Percentiles rank a stretch among this genome's conserved stretches.
phyloP scores from a whole-genome alignment of 2,113 vertebrate species.

The Psophia crepitans region DNA sequence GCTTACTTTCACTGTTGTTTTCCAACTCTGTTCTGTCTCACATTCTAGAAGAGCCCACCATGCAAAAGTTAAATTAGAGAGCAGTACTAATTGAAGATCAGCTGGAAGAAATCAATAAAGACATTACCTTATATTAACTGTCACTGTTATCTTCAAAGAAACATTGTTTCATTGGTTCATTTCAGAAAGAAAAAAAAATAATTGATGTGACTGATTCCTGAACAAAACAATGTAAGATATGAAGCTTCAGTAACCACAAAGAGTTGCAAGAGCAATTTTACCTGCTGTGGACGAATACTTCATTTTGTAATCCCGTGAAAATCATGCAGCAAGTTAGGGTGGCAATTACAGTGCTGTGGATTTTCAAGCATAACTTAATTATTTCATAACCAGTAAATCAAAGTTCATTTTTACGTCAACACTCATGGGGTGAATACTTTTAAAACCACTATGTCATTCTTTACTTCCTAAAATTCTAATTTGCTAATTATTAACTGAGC shows the following conservation, averaged over 20 bases:
- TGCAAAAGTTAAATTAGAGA: background rate
- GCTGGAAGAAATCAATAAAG: background rate
- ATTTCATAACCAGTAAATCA: background rate
- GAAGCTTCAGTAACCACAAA: background rate
- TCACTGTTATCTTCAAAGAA: background rate
- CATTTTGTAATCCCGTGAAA: background rate
- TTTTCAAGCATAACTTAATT: background rate
- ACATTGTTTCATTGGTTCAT: background rate
- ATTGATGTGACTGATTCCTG: background rate
- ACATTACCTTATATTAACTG: background rate
- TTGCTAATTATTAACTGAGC: background rate
- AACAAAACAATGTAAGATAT: background rate
- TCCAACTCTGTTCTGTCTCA: background rate
- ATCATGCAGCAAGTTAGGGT: background rate
- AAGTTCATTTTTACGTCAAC: background rate
- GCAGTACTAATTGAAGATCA: conserved; percentile 3
- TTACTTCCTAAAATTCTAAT: background rate
- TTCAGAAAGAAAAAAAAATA: background rate
- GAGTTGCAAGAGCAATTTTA: background rate
- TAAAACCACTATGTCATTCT: background rate
- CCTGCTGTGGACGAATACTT: background rate
- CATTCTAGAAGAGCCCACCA: background rate
- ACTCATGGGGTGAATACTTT: background rate
- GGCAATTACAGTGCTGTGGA: background rate
- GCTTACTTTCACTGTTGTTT: background rate